Evolutionary conservation across 2,888 invertebrate genomes (phyloP).

Genomic region (Cephalotes varians): DNA sequence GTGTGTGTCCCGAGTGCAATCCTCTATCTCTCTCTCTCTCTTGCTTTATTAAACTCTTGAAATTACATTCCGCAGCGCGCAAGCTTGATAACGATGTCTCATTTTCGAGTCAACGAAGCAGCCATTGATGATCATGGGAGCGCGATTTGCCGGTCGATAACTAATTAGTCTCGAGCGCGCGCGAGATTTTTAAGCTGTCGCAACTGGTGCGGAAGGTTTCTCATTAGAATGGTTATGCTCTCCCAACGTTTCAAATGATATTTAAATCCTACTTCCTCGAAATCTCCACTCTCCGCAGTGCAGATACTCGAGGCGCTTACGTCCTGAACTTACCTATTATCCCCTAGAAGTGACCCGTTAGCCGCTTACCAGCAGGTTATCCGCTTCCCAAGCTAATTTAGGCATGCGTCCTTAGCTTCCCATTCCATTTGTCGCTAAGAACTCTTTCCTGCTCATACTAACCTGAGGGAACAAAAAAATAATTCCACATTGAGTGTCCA

Average conservation of each 20-base stretch:
- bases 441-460: slow-evolving; percentile 44
- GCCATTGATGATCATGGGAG: slow-evolving; percentile 22
- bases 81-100: slow-evolving; percentile 17
- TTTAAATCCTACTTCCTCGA: slow-evolving; percentile 44
- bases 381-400: slow-evolving; percentile 46
- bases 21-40: background rate
- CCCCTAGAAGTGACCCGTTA: slow-evolving; percentile 58
- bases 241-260: slow-evolving; percentile 38
- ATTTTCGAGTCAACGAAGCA: background rate
- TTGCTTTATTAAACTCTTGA: slow-evolving; percentile 43
- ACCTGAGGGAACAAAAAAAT: slow-evolving; percentile 1
- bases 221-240: slow-evolving; percentile 23
- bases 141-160: slow-evolving; percentile 50
- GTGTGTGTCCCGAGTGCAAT: background rate
- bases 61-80: slow-evolving; percentile 35
- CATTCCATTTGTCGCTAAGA: slow-evolving; percentile 32
- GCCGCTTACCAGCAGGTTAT: slow-evolving; percentile 53
- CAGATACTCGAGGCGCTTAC: slow-evolving; percentile 44
- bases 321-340: slow-evolving; percentile 54
- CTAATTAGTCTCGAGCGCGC: slow-evolving; percentile 32
- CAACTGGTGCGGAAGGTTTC: slow-evolving; percentile 39
- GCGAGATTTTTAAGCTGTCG: slow-evolving; percentile 29
- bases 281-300: slow-evolving; percentile 14
- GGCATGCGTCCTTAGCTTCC: slow-evolving; percentile 46
- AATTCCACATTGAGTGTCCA: background rate